Evolutionary conservation across 2,888 invertebrate genomes (phyloP).

Genomic region (Cephus sareptanus): DNA sequence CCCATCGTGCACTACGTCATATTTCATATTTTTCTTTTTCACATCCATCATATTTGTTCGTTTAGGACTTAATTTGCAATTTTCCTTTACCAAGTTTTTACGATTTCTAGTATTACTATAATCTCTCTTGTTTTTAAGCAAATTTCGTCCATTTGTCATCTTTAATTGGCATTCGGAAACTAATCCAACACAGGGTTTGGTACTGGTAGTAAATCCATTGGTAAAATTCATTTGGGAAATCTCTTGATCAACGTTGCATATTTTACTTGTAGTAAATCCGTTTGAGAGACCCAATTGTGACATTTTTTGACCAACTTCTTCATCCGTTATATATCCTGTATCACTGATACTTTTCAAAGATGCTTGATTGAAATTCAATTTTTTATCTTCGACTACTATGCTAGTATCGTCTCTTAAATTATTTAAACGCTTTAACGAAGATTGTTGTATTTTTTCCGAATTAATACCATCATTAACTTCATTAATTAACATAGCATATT

Average conservation of each 20-base stretch:
- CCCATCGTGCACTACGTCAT: background rate
- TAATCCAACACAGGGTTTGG: background rate
- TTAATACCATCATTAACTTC: too few species aligned
- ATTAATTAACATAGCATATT: too few species aligned
- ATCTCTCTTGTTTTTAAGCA: background rate
- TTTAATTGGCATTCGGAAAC: background rate
- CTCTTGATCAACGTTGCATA: background rate
- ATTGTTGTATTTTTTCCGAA: too few species aligned
- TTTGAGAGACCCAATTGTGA: background rate
- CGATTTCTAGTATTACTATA: background rate
- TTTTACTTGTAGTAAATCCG: background rate
- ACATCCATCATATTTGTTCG: background rate
- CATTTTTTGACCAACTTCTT: background rate
- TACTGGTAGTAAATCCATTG: background rate
- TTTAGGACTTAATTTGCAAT: background rate
- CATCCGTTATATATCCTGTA: background rate
- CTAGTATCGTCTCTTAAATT: background rate
- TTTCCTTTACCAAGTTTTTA: background rate
- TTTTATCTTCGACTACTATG: background rate
- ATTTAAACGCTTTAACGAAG: background rate
- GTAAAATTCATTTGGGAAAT: background rate
- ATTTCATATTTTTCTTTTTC: background rate
- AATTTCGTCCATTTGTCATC: background rate
- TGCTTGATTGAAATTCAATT: background rate
- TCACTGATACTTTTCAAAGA: background rate